These are phyloP conservation scores for Ridgeia piscesae DNA, from an alignment of 1,140 invertebrate species.

Conservation along the genomic window DNA sequence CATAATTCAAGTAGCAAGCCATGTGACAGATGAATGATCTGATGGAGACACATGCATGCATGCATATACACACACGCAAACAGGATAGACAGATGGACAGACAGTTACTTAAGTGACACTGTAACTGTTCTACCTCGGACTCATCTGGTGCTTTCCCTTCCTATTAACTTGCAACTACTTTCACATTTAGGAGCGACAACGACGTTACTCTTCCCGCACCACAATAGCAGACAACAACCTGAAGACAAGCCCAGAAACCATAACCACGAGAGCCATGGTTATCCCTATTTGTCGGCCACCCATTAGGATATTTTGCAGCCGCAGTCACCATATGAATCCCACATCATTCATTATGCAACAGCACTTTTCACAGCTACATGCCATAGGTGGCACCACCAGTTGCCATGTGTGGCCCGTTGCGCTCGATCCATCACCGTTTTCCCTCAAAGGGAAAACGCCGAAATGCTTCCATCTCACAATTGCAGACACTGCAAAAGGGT, in stretches of 20 bases:
- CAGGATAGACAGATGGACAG: no score
- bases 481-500: not conserved
- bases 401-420: not conserved
- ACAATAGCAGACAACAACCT: not conserved
- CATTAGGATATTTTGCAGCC: not conserved
- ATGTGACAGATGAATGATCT: not conserved
- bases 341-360: not conserved
- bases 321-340: not conserved
- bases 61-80: no score
- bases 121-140: not conserved
- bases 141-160: not conserved
- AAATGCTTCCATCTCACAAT: not conserved
- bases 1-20: not conserved
- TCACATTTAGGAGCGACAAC: not conserved
- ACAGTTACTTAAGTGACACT: not conserved
- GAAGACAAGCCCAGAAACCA: not conserved
- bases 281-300: not conserved
- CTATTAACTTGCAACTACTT: not conserved
- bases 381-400: not conserved
- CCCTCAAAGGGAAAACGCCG: not conserved
- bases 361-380: not conserved
- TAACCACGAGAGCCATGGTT: not conserved
- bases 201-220: not conserved
- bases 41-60: not conserved
- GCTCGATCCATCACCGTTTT: not conserved